These are phyloP conservation scores for Apamea monoglypha DNA, from an alignment of 2,888 invertebrate species.

Conservation along the genomic window DNA sequence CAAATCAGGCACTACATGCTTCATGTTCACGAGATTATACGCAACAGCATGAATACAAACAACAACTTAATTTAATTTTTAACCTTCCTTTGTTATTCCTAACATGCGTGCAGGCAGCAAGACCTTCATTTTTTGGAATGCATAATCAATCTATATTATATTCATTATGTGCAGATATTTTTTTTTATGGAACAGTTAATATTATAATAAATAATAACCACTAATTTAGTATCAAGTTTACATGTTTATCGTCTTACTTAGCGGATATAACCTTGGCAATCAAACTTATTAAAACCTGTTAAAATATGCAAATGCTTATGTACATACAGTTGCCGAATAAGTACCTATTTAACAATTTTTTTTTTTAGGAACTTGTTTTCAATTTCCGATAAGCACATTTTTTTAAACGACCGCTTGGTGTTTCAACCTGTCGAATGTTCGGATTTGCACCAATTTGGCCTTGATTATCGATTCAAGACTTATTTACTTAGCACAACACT, in stretches of 20 bases:
- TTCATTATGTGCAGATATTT: not conserved
- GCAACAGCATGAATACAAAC: not conserved
- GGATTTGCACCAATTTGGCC: not conserved
- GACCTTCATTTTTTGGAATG: constrained; percentile 17
- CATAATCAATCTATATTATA: not conserved
- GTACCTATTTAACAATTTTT: not conserved
- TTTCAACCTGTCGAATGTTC: not conserved
- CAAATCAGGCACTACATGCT: not conserved
- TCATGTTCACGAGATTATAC: not conserved
- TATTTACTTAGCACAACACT: no score
- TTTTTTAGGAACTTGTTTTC: not conserved
- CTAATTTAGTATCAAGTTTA: not conserved
- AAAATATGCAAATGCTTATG: not conserved
- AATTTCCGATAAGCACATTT: not conserved
- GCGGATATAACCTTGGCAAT: not conserved
- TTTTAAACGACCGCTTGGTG: no score
- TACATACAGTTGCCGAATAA: not conserved
- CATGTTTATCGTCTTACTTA: not conserved
- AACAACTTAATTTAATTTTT: not conserved
- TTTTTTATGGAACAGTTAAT: not conserved
- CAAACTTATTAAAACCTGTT: not conserved
- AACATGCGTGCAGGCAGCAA: not conserved
- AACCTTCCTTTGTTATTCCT: not conserved
- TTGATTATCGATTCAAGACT: no score
- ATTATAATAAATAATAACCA: no score